Evolutionary conservation across 2,113 vertebrate species (phyloP).

Genomic region (Pantherophis guttatus): DNA sequence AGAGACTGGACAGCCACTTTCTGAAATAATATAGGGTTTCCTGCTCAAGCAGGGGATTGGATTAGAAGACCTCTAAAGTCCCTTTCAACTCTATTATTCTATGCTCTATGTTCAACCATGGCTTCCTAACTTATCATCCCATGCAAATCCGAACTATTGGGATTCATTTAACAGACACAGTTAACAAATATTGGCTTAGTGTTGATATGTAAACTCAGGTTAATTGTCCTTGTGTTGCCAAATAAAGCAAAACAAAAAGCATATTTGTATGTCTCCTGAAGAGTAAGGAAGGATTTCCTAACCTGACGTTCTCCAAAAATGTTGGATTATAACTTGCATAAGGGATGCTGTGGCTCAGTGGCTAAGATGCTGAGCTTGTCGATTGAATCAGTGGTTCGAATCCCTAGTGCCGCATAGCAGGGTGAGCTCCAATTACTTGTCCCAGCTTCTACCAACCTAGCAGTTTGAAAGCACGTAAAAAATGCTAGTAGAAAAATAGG

Average conservation of each 20-base stretch:
- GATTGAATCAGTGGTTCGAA: no score
- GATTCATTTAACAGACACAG: not conserved
- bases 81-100: not conserved
- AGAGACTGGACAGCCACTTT: not conserved
- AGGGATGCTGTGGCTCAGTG: no score
- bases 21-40: not conserved
- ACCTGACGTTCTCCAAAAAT: not conserved
- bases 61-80: not conserved
- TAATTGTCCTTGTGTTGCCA: not conserved
- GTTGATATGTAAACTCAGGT: not conserved
- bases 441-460: no score
- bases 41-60: not conserved
- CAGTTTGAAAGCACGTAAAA: no score
- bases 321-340: not conserved
- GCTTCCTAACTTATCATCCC: not conserved
- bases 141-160: not conserved
- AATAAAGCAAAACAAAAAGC: not conserved
- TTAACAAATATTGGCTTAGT: not conserved
- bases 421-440: no score
- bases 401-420: no score
- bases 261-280: not conserved
- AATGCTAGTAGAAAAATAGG: no score
- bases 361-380: no score
- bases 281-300: not conserved
- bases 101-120: not conserved